Base-by-base conservation (phyloP, 2,797 vertebrate genomes). In the Dallia pectoralis region DNA sequence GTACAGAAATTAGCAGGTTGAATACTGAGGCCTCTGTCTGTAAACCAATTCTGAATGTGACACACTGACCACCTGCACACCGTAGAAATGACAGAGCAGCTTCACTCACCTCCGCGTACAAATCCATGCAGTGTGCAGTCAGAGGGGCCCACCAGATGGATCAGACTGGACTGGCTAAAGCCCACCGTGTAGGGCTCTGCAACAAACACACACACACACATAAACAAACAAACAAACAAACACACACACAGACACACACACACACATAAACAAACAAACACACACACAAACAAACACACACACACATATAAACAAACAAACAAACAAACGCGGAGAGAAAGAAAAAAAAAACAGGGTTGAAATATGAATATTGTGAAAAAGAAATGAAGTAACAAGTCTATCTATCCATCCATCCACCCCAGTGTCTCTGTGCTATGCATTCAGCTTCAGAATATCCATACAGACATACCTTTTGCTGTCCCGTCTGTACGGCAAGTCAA, bases 121-220 rank as follows among this genome's bases (percentile, higher is more conserved):
- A 95, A 97, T 81, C 94, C 93, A 1, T 94, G 94, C 48, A 98
- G 87, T 0, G 95, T 96, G 89, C 97, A 99, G 89, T 99, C 97
- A 0, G 95, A 96, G 0, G 96, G 97, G 4, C 97, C 96, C 87
- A 99, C 93, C 86, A 99, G 87, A 81, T 98, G 96, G 88, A 99
- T 98, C 91, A 99, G 87, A 87, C 93, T 98, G 77, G 96, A 98
- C 88, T 98, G 97, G 91, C 97, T 99, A 86, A 93, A 97, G 81
- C 93, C 94, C 16, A 99, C 94, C 0, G 96, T 96, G 88, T 94
- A 93, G 0, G 87, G 92, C 71, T 97, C 97, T 99, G 86, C 4
- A 82, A 32, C 27, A 49, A 32, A 19, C 59, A 65, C 66, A 9
- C 19, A 76, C 25, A 25, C 30, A 82, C 78, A 74, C 27, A 72